Evolutionary conservation across 1,140 invertebrate species (phyloP).

Genomic region (Condylostylus longicornis): DNA sequence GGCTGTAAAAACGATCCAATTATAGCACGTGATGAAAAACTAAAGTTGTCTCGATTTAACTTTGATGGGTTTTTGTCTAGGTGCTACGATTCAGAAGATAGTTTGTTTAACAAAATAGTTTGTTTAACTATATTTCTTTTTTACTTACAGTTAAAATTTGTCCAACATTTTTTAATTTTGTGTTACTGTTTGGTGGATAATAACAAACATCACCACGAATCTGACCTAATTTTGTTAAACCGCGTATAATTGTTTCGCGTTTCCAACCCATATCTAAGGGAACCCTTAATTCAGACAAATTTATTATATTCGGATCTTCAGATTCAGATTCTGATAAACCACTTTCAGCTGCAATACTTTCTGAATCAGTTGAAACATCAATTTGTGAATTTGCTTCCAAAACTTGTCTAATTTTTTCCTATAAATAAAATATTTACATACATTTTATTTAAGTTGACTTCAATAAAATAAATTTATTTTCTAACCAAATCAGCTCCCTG

Average conservation of each 20-base stretch:
- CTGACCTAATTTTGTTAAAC: conserved; percentile 61
- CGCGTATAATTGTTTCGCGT: conserved; percentile 72
- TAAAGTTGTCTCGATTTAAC: conserved; percentile 74
- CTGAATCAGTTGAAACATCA: conserved; percentile 38
- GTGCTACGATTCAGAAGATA: too few relatives aligned
- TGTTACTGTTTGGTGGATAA: conserved; percentile 56
- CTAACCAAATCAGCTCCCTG: conserved; percentile 33
- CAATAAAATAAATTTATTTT: background rate
- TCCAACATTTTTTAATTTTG: conserved; percentile 34
- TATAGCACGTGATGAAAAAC: conserved; percentile 72
- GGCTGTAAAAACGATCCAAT: conserved; percentile 79
- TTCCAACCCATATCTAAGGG: conserved; percentile 76
- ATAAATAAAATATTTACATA: background rate
- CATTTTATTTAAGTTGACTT: background rate
- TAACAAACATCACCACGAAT: conserved; percentile 81
- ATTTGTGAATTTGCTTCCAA: conserved; percentile 33
- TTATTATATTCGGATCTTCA: conserved; percentile 35
- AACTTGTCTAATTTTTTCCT: conserved; percentile 38
- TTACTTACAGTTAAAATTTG: conserved; percentile 37
- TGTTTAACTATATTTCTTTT: too few relatives aligned
- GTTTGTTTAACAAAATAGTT: background rate
- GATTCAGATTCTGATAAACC: conserved; percentile 28
- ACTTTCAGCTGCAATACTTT: conserved; percentile 38
- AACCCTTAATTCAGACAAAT: conserved; percentile 49
- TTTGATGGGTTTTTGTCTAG: conserved; percentile 64